Conservation (phyloP, 2,113 vertebrate genomes). For the Bungarus multicinctus region DNA sequence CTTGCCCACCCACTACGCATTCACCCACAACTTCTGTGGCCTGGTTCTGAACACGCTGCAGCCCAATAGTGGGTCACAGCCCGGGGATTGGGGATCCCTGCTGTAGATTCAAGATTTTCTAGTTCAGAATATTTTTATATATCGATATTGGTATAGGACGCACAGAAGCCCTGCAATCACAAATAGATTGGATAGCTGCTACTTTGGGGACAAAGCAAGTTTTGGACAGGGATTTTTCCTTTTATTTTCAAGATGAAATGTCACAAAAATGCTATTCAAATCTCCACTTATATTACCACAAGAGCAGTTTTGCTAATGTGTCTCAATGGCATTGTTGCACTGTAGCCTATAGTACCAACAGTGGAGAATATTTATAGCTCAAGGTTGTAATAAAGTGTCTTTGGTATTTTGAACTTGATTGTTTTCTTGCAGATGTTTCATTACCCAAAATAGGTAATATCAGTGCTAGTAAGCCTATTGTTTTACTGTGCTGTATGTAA, state of each 20-base stretch:
- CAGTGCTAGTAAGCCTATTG: too few species aligned
- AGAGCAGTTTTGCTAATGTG: background rate
- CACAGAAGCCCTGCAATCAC: background rate
- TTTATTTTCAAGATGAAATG: background rate
- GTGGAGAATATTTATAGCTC: too few species aligned
- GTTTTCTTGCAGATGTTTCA: background rate
- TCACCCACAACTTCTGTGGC: too few species aligned
- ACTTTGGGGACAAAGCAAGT: background rate
- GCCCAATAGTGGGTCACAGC: too few species aligned
- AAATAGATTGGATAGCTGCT: conserved; percentile 1
- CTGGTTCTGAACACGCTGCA: too few species aligned
- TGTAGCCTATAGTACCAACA: background rate
- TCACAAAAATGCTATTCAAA: background rate
- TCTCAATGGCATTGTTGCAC: background rate
- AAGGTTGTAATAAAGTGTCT: too few species aligned
- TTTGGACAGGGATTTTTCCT: background rate
- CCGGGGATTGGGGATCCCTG: too few species aligned
- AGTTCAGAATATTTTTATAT: too few species aligned
- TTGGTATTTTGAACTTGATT: background rate
- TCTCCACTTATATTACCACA: background rate
- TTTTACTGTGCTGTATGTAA: background rate
- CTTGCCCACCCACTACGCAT: too few species aligned
- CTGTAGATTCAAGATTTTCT: too few species aligned
- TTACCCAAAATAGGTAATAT: background rate
- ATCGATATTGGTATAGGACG: too few species aligned